These are phyloP conservation scores for Drosophila pruinosa DNA, from an alignment of 1,140 invertebrate species.

Conservation along the genomic window DNA sequence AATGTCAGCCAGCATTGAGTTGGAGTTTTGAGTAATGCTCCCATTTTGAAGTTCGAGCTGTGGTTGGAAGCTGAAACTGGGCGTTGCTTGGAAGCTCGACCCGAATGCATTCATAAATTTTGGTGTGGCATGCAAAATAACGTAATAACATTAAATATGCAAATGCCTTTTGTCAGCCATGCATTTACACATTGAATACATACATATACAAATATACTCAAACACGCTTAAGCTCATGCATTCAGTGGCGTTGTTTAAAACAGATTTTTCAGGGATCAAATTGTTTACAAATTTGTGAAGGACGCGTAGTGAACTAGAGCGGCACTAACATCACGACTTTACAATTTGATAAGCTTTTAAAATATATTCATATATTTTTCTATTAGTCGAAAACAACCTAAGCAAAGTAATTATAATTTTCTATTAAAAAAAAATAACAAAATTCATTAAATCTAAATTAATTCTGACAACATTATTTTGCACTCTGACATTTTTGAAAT, in stretches of 20 bases:
- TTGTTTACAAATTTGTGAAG: background rate
- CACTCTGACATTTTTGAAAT: too few species aligned
- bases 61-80: background rate
- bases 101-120: constrained; percentile 80
- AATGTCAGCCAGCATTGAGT: constrained; percentile 21
- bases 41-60: background rate
- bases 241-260: background rate
- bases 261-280: background rate
- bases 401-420: too few species aligned
- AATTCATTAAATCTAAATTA: too few species aligned
- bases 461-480: too few species aligned
- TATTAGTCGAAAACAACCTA: too few species aligned
- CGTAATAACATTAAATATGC: constrained; percentile 82
- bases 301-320: background rate
- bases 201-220: background rate
- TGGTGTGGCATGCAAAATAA: constrained; percentile 78
- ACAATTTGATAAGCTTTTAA: background rate
- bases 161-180: constrained; percentile 81
- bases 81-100: constrained; percentile 4
- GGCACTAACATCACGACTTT: background rate
- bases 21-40: background rate
- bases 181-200: constrained; percentile 70
- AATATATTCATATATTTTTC: too few species aligned
- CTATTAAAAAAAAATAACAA: too few species aligned
- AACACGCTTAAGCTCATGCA: background rate